phyloP scores from a whole-genome alignment of 2,797 vertebrate genomes.

The Melanotaenia parkinsoni region DNA sequence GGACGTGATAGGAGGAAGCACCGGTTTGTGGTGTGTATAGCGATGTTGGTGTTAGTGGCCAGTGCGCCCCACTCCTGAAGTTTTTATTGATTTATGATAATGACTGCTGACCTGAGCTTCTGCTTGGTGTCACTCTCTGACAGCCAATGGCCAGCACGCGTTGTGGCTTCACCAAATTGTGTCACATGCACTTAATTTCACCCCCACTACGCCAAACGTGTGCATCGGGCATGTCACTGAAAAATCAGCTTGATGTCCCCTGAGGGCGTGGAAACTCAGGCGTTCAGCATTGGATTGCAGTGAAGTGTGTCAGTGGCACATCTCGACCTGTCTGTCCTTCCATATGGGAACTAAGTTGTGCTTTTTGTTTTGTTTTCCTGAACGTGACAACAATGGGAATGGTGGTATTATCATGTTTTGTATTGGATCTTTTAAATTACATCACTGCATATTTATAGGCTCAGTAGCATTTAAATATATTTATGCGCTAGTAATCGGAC shows the following conservation, averaged over 20 bases:
- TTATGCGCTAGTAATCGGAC: constrained; percentile 4
- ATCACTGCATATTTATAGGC: constrained; percentile 3
- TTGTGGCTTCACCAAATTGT: constrained; percentile 62
- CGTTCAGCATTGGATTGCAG: constrained; percentile 44
- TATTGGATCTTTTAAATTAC: neutral
- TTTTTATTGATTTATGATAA: constrained; percentile 81
- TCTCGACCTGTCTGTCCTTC: constrained; percentile 35
- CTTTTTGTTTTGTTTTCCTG: neutral
- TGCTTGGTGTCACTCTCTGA: constrained; percentile 52
- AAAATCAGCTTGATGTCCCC: constrained; percentile 62
- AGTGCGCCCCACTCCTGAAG: constrained; percentile 40
- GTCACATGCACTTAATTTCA: constrained; percentile 52
- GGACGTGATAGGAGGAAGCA: constrained; percentile 23
- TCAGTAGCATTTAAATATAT: constrained; percentile 1
- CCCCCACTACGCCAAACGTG: constrained; percentile 4
- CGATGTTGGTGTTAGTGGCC: neutral
- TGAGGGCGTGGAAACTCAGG: constrained; percentile 58
- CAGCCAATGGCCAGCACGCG: constrained; percentile 52
- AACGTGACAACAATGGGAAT: constrained; percentile 12
- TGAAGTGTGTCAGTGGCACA: constrained; percentile 49
- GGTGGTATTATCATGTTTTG: constrained; percentile 9
- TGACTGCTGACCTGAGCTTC: constrained; percentile 35
- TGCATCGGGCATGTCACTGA: constrained; percentile 61
- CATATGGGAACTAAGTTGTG: neutral
- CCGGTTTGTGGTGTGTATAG: constrained; percentile 8